Evolutionary conservation across 64 coral and sea anemone genomes (phyloP), one percentile per base, ranked within the genome.

Genomic region (Pachyseris speciosa): DNA sequence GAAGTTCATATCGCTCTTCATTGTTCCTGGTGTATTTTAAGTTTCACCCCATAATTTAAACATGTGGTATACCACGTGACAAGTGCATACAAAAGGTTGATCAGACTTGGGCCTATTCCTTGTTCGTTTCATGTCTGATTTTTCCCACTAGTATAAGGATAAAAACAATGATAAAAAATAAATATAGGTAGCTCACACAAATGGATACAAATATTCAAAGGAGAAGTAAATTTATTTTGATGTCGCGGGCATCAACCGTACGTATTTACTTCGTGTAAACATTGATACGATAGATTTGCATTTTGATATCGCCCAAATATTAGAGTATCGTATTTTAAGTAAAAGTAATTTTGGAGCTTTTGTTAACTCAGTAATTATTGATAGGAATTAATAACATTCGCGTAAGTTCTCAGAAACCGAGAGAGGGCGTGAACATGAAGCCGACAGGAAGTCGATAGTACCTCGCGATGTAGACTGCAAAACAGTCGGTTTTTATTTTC

Each of bases 251-350:
- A 39, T 26, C 43, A 29, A 32, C 10, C 32, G 36, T 32, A 39
- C 31, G 20, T 30, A 51, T 28, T 47, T 76, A 44, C 20, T 30
- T 39, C 16, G n/a, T n/a, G n/a, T n/a, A n/a, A n/a, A n/a, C n/a
- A 77, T 41, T n/a, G 29, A 81, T 60, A 61, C 77, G 77, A 20
- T 26, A 81, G 22, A 61, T 81, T 24, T 50, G 40, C 51, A 63
- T 81, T 81, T 81, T 81, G 52, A 63, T 81, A 63, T 22, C 39
- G n/a, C 7, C 44, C 3, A 61, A 63, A 81, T 39, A 61, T 59
- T 81, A 60, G 36, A 61, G 55, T 40, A 25, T 37, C 11, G 34
- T 81, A 40, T 81, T 81, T 39, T 61, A 61, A 25, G 22, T 81
- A 81, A 61, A 25, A 61, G 22, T 63, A 25, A 11, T 61, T 81